Percentiles rank a stretch among this genome's conserved stretches.
phyloP scores from a whole-genome alignment of 2,888 invertebrate species.

The Folsomia candida region DNA sequence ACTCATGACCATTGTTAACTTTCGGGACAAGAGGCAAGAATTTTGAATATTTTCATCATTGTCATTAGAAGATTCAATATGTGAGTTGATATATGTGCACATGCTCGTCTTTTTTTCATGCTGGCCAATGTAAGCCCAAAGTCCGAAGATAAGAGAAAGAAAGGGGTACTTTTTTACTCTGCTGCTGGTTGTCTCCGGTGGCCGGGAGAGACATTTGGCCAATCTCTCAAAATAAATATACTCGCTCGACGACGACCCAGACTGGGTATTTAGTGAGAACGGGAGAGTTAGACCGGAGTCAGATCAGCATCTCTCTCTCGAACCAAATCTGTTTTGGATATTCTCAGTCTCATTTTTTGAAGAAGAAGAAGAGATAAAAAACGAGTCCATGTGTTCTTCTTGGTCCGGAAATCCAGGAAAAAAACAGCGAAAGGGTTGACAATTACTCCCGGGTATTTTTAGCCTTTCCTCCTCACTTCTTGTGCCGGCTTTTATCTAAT shows the following conservation, averaged over 20 bases:
- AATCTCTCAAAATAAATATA: constrained; percentile 1
- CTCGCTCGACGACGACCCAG: background rate
- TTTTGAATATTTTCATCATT: no score
- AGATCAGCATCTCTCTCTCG: background rate
- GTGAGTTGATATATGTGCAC: no score
- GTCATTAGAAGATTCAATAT: no score
- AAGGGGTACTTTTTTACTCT: background rate
- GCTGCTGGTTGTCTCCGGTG: background rate
- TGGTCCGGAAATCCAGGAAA: constrained; percentile 4
- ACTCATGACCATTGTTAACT: no score
- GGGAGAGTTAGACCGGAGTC: background rate
- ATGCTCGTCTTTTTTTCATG: no score
- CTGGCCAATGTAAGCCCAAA: no score
- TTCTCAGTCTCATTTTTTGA: background rate
- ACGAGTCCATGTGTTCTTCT: background rate
- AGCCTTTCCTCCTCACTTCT: background rate
- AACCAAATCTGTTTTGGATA: background rate
- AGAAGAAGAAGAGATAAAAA: background rate
- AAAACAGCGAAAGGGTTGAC: background rate
- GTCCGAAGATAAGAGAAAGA: no score
- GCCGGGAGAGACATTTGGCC: constrained; percentile 4
- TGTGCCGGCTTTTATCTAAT: background rate
- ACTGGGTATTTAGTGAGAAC: no score
- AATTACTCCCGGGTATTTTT: constrained; percentile 8
- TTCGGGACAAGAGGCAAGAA: no score